Evolutionary conservation across 2,888 invertebrate genomes (phyloP).

Genomic region (Brenthis hecate): DNA sequence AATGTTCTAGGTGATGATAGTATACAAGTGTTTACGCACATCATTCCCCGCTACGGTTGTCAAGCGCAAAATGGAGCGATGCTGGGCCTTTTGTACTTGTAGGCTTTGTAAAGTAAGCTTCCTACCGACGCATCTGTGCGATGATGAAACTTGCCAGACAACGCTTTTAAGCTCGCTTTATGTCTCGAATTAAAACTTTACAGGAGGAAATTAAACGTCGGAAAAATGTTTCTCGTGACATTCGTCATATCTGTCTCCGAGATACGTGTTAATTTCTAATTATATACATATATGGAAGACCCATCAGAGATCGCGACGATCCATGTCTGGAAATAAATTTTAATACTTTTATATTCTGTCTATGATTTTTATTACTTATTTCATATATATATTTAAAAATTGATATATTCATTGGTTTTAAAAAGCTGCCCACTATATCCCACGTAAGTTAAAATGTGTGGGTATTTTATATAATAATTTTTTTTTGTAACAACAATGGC

Average conservation of each 20-base stretch:
- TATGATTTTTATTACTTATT: too few relatives aligned
- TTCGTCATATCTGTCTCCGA: conserved; percentile 33
- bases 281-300: not conserved
- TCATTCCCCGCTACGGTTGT: conserved; percentile 75
- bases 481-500: too few relatives aligned
- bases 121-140: conserved; percentile 77
- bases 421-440: too few relatives aligned
- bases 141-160: conserved; percentile 82
- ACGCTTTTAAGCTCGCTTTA: conserved; percentile 78
- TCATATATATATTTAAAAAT: too few relatives aligned
- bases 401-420: too few relatives aligned
- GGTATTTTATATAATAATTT: too few relatives aligned
- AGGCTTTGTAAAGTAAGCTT: conserved; percentile 81
- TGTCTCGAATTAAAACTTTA: conserved; percentile 80
- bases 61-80: conserved; percentile 77
- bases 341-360: too few relatives aligned
- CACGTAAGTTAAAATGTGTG: too few relatives aligned
- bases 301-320: not conserved
- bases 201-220: conserved; percentile 77
- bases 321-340: too few relatives aligned
- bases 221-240: conserved; percentile 61
- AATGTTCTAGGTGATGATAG: conserved; percentile 36
- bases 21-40: conserved; percentile 65
- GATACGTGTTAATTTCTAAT: conserved; percentile 17
- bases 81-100: conserved; percentile 78